phyloP scores from a whole-genome alignment of 2,113 vertebrate genomes.

The Mustelus asterias region DNA sequence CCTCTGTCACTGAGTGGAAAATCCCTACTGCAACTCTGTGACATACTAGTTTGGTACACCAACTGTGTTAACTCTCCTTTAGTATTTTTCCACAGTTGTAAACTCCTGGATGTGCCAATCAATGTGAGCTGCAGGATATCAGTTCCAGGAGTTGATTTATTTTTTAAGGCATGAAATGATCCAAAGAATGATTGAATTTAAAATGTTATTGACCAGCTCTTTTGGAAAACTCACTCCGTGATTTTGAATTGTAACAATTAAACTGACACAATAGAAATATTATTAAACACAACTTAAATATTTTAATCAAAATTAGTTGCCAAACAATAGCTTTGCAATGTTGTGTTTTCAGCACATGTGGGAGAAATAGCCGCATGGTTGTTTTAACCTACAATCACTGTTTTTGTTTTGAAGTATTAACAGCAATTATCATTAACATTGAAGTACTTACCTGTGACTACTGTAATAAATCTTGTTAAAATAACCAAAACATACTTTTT shows the following conservation, averaged over 20 bases:
- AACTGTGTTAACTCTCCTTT: background rate
- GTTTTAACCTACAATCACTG: conserved; percentile 61
- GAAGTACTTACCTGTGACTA: conserved; percentile 84
- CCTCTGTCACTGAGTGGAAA: background rate
- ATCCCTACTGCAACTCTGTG: background rate
- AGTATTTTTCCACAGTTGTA: background rate
- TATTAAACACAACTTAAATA: background rate
- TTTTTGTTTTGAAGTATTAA: conserved; percentile 72
- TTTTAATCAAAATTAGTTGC: conserved; percentile 20
- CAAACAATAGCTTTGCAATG: conserved; percentile 49
- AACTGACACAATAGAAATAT: background rate
- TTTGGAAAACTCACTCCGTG: background rate
- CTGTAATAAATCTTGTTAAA: conserved; percentile 94
- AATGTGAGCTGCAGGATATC: background rate
- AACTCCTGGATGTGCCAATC: background rate
- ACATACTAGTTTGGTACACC: background rate
- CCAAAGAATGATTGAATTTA: background rate
- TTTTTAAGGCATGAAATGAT: background rate
- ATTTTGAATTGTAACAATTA: background rate
- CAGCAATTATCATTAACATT: conserved; percentile 87
- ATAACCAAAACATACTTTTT: conserved; percentile 85
- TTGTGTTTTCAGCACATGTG: conserved; percentile 50
- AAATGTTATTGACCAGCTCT: background rate
- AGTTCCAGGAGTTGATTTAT: background rate
- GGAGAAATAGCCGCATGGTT: conserved; percentile 51